Evolutionary conservation across 2,113 vertebrate species (phyloP).

Genomic region (Zosterops lateralis): DNA sequence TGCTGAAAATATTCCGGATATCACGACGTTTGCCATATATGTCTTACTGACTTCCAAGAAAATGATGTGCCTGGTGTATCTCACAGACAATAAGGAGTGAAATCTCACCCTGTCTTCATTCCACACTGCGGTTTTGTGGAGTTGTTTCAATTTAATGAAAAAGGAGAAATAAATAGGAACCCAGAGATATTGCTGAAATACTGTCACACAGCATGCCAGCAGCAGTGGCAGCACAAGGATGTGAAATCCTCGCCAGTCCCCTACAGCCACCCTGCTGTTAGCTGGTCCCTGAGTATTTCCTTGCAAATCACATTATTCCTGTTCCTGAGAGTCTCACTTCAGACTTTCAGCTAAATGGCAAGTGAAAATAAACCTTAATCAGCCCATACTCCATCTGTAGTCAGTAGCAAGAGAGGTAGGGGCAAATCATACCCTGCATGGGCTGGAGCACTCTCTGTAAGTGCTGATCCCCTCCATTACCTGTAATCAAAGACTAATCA

Average conservation of each 20-base stretch:
- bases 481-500: neutral
- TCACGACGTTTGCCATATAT: neutral
- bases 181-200: neutral
- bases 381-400: neutral
- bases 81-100: neutral
- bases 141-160: neutral
- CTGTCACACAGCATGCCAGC: neutral
- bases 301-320: neutral
- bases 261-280: neutral
- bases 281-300: neutral
- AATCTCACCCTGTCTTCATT: neutral
- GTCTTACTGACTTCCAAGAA: neutral
- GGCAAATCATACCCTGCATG: neutral
- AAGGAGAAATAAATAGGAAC: neutral
- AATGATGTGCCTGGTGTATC: neutral
- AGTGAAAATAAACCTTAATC: neutral
- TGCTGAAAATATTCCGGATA: neutral
- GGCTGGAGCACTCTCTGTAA: neutral
- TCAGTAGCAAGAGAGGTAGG: neutral
- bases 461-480: neutral
- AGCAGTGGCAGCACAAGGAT: neutral
- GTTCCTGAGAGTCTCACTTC: neutral
- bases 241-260: neutral
- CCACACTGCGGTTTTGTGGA: neutral
- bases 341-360: neutral